These are phyloP conservation scores for Incurvaria masculella DNA, from an alignment of 2,888 invertebrate genomes.

Conservation along the genomic window DNA sequence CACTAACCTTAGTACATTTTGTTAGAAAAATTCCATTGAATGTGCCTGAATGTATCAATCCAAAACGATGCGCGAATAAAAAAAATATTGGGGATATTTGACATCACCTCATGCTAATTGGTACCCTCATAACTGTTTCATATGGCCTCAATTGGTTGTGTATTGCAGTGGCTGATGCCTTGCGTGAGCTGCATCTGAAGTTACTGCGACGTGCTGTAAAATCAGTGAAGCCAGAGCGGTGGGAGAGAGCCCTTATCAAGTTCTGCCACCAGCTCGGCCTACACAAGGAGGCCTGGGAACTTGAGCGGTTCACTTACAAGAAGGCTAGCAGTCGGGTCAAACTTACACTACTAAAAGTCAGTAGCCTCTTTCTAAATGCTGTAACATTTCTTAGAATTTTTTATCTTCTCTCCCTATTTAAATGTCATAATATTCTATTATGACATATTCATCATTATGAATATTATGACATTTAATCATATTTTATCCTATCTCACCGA, in stretches of 20 bases:
- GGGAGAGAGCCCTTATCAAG: constrained; percentile 88
- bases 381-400: too few relatives aligned
- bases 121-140: constrained; percentile 19
- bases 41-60: constrained; percentile 27
- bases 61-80: constrained; percentile 18
- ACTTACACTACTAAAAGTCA: constrained; percentile 87
- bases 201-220: constrained; percentile 83
- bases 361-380: too few relatives aligned
- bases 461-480: too few relatives aligned
- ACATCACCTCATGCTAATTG: constrained; percentile 43
- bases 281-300: constrained; percentile 92
- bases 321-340: constrained; percentile 87
- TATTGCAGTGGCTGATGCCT: constrained; percentile 73
- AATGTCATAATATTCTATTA: too few relatives aligned
- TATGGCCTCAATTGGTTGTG: constrained; percentile 11
- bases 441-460: too few relatives aligned
- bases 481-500: too few relatives aligned
- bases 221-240: constrained; percentile 78
- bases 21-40: constrained; percentile 17
- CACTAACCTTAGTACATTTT: constrained; percentile 13
- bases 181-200: constrained; percentile 86
- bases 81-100: too few relatives aligned
- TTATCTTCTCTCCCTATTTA: too few relatives aligned
- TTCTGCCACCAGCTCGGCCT: constrained; percentile 84
- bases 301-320: constrained; percentile 94